phyloP scores from a whole-genome alignment of 2,888 invertebrate genomes.

The Phaonia tiefii region DNA sequence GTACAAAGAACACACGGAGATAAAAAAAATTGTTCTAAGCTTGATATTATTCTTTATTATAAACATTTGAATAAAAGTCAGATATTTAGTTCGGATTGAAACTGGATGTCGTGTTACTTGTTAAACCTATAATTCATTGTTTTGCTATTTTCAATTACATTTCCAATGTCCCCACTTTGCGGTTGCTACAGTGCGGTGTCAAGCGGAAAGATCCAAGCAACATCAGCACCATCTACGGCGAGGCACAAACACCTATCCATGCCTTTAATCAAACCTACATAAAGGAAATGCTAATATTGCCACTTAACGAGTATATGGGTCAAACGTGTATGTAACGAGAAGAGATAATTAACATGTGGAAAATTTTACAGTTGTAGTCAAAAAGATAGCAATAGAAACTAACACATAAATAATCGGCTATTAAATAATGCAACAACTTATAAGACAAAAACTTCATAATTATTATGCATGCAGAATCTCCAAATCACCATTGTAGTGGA shows the following conservation, averaged over 20 bases:
- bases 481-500: too few relatives aligned
- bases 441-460: too few relatives aligned
- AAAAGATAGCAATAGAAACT: conserved; percentile 20
- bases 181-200: not conserved
- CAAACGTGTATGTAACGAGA: too few relatives aligned
- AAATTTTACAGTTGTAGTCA: not conserved
- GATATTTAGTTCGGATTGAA: not conserved
- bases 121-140: conserved; percentile 57
- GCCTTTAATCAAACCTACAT: conserved; percentile 57
- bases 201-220: too few relatives aligned
- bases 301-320: conserved; percentile 61
- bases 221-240: not conserved
- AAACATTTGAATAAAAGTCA: too few relatives aligned
- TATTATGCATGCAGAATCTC: too few relatives aligned
- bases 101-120: not conserved
- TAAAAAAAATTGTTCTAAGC: too few relatives aligned
- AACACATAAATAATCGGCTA: too few relatives aligned
- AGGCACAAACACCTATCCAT: conserved; percentile 3
- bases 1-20: too few relatives aligned
- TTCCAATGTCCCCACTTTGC: conserved; percentile 16
- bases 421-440: too few relatives aligned
- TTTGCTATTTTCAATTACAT: conserved; percentile 44
- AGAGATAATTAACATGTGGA: too few relatives aligned
- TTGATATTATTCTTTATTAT: too few relatives aligned
- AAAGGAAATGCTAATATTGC: conserved; percentile 66